Base-by-base conservation (phyloP, 2,888 invertebrate genomes). In the Cactoblastis cactorum region DNA sequence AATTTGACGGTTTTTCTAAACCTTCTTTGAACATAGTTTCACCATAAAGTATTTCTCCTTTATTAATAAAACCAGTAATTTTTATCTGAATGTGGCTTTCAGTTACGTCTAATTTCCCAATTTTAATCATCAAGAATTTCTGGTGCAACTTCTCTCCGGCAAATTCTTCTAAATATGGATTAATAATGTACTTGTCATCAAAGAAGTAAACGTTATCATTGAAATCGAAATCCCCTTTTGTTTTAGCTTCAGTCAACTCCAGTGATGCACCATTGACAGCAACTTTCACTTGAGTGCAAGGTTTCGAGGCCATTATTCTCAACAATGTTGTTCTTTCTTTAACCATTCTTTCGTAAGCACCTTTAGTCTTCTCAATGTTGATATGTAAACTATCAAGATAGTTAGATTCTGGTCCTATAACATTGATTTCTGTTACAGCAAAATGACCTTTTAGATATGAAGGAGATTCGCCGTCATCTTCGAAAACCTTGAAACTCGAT, bases 401-500 rank as follows among this genome's bases (percentile, higher is more conserved):
- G 53, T 82, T 75, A 1, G 74, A 65, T 33, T 57, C 50, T 1
- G 81, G 78, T 0, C 76, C 77, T 12, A 51, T 53, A 19, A 75
- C 70, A 34, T 52, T 62, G 14, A 87, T 63, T 49, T 71, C 67
- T 3, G 86, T 86, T 50, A 61, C 67, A 22, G 83, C 81, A 53
- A 62, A 74, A 28, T 68, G 53, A 0, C 69, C 69, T 51, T 74
- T 53, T 50, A 76, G 63, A 62, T 87, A 87, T 51, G 77, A 74
- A 3, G 72, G 57, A 38, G 80, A 71, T 55, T 75, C 69, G 1
- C 87, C 88, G 52, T 89, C 88, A 55, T 89, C 88, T 74, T 89
- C 88, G 57, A 86, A 88, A 50, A 83, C 64, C 49, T 67, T 61
- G 51, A 83, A 81, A 15, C 55, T 62, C 3, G 77, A 62, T 53